Conservation (phyloP, 2,888 invertebrate species). For the Abscondita cerata region DNA sequence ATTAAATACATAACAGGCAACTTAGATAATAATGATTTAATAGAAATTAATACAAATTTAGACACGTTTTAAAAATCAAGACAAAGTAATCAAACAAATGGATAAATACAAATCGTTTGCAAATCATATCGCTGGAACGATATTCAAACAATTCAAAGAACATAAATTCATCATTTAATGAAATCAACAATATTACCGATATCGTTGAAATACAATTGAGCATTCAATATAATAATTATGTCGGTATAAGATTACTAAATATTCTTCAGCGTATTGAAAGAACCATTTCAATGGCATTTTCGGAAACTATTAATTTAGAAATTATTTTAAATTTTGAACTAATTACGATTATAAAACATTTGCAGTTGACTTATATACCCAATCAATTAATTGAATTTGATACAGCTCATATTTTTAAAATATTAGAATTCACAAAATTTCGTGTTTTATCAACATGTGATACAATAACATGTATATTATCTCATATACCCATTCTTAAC, state of each 20-base stretch:
- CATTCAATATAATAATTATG: constrained; percentile 7
- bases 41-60: constrained; percentile 6
- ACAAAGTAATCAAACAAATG: constrained; percentile 27
- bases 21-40: background rate
- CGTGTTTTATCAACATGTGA: constrained; percentile 5
- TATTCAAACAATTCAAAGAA: constrained; percentile 18
- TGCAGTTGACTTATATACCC: constrained; percentile 9
- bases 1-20: constrained; percentile 11
- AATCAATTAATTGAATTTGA: constrained; percentile 13
- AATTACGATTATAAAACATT: constrained; percentile 13
- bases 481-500: constrained; percentile 28
- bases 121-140: constrained; percentile 25
- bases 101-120: constrained; percentile 28
- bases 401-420: constrained; percentile 14
- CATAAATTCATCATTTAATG: background rate
- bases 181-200: constrained; percentile 8
- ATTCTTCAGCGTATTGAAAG: constrained; percentile 13
- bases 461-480: constrained; percentile 23
- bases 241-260: background rate
- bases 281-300: constrained; percentile 17
- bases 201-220: background rate
- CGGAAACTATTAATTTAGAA: constrained; percentile 17
- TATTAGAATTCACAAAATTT: constrained; percentile 25
- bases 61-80: constrained; percentile 19
- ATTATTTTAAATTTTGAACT: constrained; percentile 13